phyloP scores from a whole-genome alignment of 2,888 invertebrate genomes.

The Nymphalis c-album region DNA sequence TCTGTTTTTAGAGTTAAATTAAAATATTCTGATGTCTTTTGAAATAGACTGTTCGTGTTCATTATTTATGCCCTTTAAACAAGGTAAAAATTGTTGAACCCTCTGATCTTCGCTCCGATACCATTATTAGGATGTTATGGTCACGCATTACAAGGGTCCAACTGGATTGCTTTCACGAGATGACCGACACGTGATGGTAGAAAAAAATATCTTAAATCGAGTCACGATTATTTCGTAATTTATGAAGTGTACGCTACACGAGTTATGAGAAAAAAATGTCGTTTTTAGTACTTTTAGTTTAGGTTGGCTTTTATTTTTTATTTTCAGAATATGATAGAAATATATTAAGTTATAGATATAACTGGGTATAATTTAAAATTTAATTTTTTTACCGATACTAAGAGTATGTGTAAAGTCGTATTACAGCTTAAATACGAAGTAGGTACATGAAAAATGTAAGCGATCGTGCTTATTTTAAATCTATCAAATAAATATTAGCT shows the following conservation, averaged over 20 bases:
- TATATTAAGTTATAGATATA: no score
- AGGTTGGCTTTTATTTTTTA: neutral
- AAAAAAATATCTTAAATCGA: slow-evolving; percentile 26
- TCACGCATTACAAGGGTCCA: slow-evolving; percentile 42
- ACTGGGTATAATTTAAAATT: no score
- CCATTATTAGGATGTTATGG: slow-evolving; percentile 48
- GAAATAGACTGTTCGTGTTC: neutral
- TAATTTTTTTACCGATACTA: no score
- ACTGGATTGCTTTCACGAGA: slow-evolving; percentile 53
- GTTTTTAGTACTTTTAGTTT: neutral
- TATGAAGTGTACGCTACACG: neutral
- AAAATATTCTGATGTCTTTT: neutral
- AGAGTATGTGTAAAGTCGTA: no score
- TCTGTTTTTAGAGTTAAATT: no score
- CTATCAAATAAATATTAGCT: no score
- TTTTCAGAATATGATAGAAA: neutral
- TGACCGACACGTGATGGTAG: slow-evolving; percentile 38
- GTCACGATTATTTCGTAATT: slow-evolving; percentile 18
- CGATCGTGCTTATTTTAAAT: no score
- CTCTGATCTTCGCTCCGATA: slow-evolving; percentile 48
- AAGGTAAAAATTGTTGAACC: slow-evolving; percentile 15
- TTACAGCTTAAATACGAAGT: no score
- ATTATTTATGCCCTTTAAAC: slow-evolving; percentile 10
- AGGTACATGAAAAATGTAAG: no score
- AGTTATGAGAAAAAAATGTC: neutral